Percentiles rank a stretch among this genome's conserved stretches.
phyloP scores from a whole-genome alignment of 2,113 vertebrate genomes.

The Microcebus ravelobensis region DNA sequence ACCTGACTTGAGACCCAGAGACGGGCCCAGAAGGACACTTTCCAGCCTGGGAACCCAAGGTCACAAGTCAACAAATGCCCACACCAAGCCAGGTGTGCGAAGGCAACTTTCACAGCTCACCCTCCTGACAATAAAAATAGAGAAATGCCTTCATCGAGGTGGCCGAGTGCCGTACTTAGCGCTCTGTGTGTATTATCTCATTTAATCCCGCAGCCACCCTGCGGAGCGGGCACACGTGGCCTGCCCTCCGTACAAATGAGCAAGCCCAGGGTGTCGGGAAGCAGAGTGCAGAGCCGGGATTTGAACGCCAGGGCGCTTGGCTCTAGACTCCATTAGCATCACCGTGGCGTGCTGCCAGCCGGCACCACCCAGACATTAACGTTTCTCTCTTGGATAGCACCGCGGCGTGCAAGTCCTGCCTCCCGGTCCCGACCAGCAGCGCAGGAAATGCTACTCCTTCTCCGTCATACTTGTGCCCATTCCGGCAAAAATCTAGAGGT shows the following conservation, averaged over 20 bases:
- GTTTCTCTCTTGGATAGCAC: not conserved
- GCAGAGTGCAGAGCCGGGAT: not conserved
- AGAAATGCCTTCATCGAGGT: not conserved
- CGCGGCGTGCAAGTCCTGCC: not conserved
- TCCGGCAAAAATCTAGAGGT: not conserved
- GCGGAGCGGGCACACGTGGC: not conserved
- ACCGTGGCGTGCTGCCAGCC: fast-evolving
- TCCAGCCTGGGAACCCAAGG: not conserved
- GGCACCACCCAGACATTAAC: not conserved
- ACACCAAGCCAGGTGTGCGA: too few relatives aligned
- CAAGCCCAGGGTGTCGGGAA: not conserved
- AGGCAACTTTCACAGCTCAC: not conserved
- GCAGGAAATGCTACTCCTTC: not conserved
- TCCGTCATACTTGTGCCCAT: not conserved
- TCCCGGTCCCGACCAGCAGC: not conserved
- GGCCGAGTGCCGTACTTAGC: fast-evolving
- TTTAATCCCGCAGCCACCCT: not conserved
- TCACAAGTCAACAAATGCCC: not conserved
- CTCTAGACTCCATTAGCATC: not conserved
- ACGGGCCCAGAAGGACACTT: not conserved
- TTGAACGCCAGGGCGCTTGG: not conserved
- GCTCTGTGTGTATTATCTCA: fast-evolving
- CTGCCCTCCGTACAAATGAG: not conserved
- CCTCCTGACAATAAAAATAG: not conserved
- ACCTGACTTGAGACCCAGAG: not conserved